Evolutionary conservation across 2,888 invertebrate species (phyloP).

Genomic region (Caenorhabditis angaria): DNA sequence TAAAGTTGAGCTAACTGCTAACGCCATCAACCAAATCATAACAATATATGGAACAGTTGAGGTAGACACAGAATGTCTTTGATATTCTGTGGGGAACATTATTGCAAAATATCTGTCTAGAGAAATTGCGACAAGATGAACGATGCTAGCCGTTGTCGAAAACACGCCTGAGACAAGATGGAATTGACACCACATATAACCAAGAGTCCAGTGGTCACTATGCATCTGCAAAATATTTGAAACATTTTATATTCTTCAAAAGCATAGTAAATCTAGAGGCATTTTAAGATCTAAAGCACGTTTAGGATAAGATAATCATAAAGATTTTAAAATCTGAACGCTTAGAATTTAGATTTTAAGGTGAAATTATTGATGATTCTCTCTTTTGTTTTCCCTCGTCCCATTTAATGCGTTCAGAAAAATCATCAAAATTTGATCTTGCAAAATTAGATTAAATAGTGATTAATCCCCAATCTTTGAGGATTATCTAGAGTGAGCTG

Average conservation of each 20-base stretch:
- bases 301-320: too few species aligned
- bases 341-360: too few species aligned
- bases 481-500: not conserved
- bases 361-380: too few species aligned
- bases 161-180: slow-evolving; percentile 60
- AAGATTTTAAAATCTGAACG: too few species aligned
- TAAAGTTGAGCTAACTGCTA: slow-evolving; percentile 55
- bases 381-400: too few species aligned
- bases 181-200: slow-evolving; percentile 57
- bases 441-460: too few species aligned
- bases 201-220: slow-evolving; percentile 58
- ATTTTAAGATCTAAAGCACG: too few species aligned
- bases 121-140: slow-evolving; percentile 64
- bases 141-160: slow-evolving; percentile 64
- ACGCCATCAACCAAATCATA: slow-evolving; percentile 62
- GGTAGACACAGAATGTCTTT: slow-evolving; percentile 59
- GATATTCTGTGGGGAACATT: slow-evolving; percentile 66
- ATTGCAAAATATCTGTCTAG: slow-evolving; percentile 66
- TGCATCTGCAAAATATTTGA: slow-evolving; percentile 44
- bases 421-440: too few species aligned
- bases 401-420: too few species aligned
- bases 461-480: not conserved
- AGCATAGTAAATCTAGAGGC: too few species aligned
- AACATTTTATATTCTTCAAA: too few species aligned
- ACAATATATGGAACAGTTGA: slow-evolving; percentile 54